A percentile compares a stretch with the other conserved stretches of the same genome.
phyloP scores from a whole-genome alignment of 2,888 invertebrate species.

The Cordylochernes scorpioides region DNA sequence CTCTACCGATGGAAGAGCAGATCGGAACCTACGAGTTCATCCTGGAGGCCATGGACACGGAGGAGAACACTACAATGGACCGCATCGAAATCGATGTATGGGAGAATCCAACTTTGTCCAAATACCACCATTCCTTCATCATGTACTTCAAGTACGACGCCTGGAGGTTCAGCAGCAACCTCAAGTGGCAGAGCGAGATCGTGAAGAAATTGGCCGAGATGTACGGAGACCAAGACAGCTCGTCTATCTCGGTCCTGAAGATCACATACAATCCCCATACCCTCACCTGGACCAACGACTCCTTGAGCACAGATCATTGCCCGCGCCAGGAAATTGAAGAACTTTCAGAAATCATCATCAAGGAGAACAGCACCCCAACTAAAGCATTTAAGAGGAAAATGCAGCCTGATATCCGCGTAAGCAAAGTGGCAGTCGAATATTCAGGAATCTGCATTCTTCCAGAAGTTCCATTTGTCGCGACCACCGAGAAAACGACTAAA shows the following conservation, averaged over 20 bases:
- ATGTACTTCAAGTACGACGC: constrained; percentile 30
- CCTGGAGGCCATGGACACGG: constrained; percentile 50
- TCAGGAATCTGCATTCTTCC: constrained; percentile 20
- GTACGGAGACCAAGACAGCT: constrained; percentile 39
- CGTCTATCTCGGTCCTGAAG: constrained; percentile 12
- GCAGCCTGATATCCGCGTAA: constrained; percentile 36
- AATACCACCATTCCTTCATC: constrained; percentile 48
- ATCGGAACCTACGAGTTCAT: constrained; percentile 29
- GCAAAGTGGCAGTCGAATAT: constrained; percentile 36
- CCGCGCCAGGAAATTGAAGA: constrained; percentile 30
- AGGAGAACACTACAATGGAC: constrained; percentile 41
- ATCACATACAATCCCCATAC: constrained; percentile 26
- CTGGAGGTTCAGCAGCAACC: constrained; percentile 10
- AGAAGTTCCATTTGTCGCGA: too few relatives aligned
- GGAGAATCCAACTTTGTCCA: constrained; percentile 50
- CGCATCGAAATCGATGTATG: constrained; percentile 42
- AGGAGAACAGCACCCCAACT: too few relatives aligned
- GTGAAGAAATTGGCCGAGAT: constrained; percentile 35
- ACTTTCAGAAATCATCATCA: constrained; percentile 26
- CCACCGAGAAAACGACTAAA: too few relatives aligned
- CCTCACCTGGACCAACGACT: constrained; percentile 21
- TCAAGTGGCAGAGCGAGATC: constrained; percentile 13
- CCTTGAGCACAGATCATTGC: constrained; percentile 18
- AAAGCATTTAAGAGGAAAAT: constrained; percentile 32
- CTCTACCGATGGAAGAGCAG: constrained; percentile 46